Evolutionary conservation across 2,888 invertebrate genomes (phyloP).

Genomic region (Acanthosepion esculentum): DNA sequence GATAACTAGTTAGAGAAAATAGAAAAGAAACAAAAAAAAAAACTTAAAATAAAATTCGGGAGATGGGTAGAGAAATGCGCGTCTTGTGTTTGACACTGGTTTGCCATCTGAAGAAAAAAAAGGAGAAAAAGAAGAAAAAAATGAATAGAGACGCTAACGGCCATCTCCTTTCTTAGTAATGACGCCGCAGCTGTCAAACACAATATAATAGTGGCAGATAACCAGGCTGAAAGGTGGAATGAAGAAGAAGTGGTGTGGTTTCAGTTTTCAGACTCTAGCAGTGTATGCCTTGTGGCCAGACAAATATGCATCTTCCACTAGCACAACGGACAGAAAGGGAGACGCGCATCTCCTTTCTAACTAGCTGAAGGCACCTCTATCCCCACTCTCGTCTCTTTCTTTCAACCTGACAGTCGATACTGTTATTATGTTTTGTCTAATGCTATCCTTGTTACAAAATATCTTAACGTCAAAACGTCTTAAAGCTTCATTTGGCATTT

Average conservation of each 20-base stretch:
- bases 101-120: too few relatives aligned
- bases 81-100: too few relatives aligned
- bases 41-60: background rate
- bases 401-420: background rate
- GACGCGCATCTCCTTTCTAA: background rate
- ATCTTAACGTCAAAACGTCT: background rate
- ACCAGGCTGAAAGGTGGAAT: background rate
- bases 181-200: slow-evolving; percentile 21
- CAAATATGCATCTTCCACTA: background rate
- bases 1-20: too few relatives aligned
- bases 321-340: background rate
- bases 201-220: background rate
- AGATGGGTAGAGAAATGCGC: background rate
- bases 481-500: background rate
- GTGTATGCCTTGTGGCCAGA: background rate
- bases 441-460: background rate
- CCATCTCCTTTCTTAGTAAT: background rate
- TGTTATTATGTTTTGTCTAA: background rate
- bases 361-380: background rate
- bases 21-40: too few relatives aligned
- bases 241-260: background rate
- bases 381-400: background rate
- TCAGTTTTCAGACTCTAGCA: slow-evolving; percentile 18
- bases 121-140: too few relatives aligned
- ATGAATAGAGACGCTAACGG: background rate